Evolutionary conservation across 2,888 invertebrate species (phyloP), one percentile per base, ranked within the genome.

Genomic region (Xylocampa areola): DNA sequence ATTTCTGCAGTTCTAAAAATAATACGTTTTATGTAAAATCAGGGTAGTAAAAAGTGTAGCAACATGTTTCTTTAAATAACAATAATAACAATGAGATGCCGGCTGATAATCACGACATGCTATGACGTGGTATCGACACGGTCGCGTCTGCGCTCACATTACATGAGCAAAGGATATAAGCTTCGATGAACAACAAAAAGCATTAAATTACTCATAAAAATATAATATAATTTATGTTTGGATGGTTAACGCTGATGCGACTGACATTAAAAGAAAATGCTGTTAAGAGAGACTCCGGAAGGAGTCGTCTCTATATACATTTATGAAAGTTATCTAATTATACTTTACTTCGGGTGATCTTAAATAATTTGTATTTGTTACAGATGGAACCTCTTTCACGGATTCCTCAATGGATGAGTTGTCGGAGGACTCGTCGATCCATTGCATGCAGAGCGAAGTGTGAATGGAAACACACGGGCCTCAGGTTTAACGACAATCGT

Each of bases 341-440:
- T n/a, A n/a, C n/a, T 13, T 2, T 11, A 10, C 11, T 21, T 11
- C 19, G 21, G 8, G 21, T 36, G 19, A 5, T 55, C 30, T 55
- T 41, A 4, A 17, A 10, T 11, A 21, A 36, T 39, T 36, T 8
- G 10, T 23, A n/a, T 23, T 36, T 44, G 29, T 55, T 73, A 50
- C 91, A 94, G 94, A 94, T 82, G 94, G 94, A 68, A 90, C 90
- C 69, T 92, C 92, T 71, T 89, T 95, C 93, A 87, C 95, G 95
- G 97, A 97, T 89, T 97, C 97, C 65, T 97, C 97, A 47, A 95
- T 97, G 95, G 97, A 97, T 91, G 97, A 97, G 84, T 92, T 97
- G 33, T 97, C 97, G 1, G 97, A 97, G 88, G 97, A 97, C 81
- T 97, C 97, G n/a, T 96, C 97, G 70, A 96, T 97, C 85, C 96